Evolutionary conservation across 2,113 vertebrate species (phyloP), one percentile per base, ranked within the genome.

Genomic region (Lucifuga dentata): DNA sequence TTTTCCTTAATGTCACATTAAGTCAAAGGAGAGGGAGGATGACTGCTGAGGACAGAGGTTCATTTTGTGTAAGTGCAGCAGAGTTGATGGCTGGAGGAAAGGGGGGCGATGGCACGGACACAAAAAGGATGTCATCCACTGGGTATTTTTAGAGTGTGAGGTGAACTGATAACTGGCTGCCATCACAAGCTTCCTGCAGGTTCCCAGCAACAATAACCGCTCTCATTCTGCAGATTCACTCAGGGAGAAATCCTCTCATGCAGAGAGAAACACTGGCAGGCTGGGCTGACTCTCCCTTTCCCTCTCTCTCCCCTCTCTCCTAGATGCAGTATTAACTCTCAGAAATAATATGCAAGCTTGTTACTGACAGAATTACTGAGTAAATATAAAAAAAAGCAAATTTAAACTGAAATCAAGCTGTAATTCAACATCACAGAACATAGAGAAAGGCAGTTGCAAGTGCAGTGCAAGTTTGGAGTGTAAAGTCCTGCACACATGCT

Each of bases 111-210:
- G 62, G 63, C 45, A 49, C 64, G 76, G 61, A 44, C 79, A 84
- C 76, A 86, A 84, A 29, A 81, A 81, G 75, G 76, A 84, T 80
- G 75, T 80, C 76, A 72, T 78, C 69, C 73, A 46, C 5, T 9
- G 46, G 67, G 67, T 87, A 87, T 85, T 87, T 86, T 80, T 87
- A 84, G 86, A 66, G 66, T 1, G 40, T 73, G 78, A 87, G 84
- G 78, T 81, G 71, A 68, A 16, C 61, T 67, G 80, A 69, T 80
- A 80, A 76, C 38, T 5, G 69, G 65, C 51, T 78, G 40, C 80
- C 56, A n/a, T 29, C 67, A 48, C 61, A 65, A 61, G 76, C 74
- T 70, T 68, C 79, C 84, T 73, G 57, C 67, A 80, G 82, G 63
- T 86, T 67, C 56, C 65, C 58, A 32, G 52, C 51, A 63, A 81